A percentile compares a stretch with the other conserved stretches of the same genome.
These are phyloP conservation scores for Laticauda laticaudata DNA, from an alignment of 2,113 vertebrate species.

Conservation along the genomic window DNA sequence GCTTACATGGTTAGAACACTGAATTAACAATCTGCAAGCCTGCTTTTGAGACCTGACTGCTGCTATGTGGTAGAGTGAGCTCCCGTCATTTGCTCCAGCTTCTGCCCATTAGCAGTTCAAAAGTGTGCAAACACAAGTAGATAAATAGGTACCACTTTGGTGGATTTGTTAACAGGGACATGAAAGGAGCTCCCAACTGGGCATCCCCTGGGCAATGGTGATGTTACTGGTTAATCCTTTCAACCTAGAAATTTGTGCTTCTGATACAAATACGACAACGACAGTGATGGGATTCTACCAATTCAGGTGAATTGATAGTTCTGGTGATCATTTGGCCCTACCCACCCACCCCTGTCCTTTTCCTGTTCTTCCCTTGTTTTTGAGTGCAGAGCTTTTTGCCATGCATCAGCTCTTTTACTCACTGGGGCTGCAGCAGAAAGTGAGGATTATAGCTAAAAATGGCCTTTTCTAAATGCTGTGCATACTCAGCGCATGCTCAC, in stretches of 20 bases:
- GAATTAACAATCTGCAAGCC: not conserved
- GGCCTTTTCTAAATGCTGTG: too few relatives aligned
- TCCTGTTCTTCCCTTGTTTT: too few relatives aligned
- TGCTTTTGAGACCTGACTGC: not conserved
- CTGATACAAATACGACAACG: not conserved
- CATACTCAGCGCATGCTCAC: too few relatives aligned
- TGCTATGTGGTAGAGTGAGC: not conserved
- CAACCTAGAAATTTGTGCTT: not conserved
- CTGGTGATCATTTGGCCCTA: too few relatives aligned
- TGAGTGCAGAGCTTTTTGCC: too few relatives aligned
- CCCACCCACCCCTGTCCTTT: too few relatives aligned
- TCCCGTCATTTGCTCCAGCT: accelerated
- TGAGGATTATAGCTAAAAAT: too few relatives aligned
- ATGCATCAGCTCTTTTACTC: too few relatives aligned
- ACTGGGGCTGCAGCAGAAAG: too few relatives aligned
- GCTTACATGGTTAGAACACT: not conserved
- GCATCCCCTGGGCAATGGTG: not conserved
- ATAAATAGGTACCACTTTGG: not conserved
- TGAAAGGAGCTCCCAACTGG: not conserved
- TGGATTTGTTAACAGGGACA: not conserved
- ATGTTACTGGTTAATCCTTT: not conserved
- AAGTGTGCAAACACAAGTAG: not conserved
- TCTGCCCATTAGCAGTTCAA: not conserved
- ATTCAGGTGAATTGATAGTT: too few relatives aligned
- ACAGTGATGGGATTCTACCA: not conserved